phyloP scores from a whole-genome alignment of 2,888 invertebrate species.

The Horisme vitalbata region DNA sequence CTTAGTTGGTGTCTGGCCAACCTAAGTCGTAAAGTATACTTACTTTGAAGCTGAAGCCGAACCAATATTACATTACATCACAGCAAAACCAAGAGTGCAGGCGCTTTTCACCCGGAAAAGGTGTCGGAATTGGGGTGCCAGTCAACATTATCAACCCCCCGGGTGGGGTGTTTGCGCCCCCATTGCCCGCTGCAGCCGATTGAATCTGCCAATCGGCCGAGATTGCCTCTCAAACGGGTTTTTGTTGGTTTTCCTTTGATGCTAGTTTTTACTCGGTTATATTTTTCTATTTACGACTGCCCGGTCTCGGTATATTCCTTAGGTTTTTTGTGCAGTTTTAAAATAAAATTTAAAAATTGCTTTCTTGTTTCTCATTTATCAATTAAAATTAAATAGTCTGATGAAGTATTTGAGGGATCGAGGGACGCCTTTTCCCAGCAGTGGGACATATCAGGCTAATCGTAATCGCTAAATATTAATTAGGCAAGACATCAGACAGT shows the following conservation, averaged over 20 bases:
- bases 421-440: too few relatives aligned
- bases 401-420: too few relatives aligned
- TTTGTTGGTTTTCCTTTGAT: constrained; percentile 26
- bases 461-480: too few relatives aligned
- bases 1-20: neutral
- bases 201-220: constrained; percentile 40
- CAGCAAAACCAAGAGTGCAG: constrained; percentile 17
- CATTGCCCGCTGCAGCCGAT: constrained; percentile 30
- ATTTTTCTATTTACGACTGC: constrained; percentile 5
- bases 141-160: constrained; percentile 24
- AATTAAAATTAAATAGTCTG: too few relatives aligned
- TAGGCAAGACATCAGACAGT: too few relatives aligned
- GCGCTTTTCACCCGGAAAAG: constrained; percentile 15
- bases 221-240: constrained; percentile 37
- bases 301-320: neutral
- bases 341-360: too few relatives aligned
- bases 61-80: constrained; percentile 10
- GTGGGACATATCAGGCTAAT: too few relatives aligned
- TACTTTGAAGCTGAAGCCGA: constrained; percentile 8
- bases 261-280: constrained; percentile 16
- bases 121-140: constrained; percentile 15
- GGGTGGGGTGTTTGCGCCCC: constrained; percentile 27
- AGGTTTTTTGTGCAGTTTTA: too few relatives aligned
- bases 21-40: neutral
- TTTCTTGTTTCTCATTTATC: too few relatives aligned